phyloP scores from a whole-genome alignment of 2,113 vertebrate genomes.

The Phylloscopus trochilus region DNA sequence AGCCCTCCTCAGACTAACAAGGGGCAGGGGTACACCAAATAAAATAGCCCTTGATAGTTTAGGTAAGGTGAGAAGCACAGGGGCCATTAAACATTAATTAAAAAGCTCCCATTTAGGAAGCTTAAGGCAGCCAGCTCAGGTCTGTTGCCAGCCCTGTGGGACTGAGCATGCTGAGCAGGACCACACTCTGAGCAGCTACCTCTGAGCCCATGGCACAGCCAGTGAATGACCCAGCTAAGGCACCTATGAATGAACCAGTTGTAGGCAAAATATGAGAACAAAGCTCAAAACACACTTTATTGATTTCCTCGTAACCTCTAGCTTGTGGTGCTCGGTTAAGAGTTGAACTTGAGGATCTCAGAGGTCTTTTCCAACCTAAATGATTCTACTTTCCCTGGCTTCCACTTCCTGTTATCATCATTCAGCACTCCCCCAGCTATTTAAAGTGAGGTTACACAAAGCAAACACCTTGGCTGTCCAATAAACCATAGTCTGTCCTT shows the following conservation, averaged over 20 bases:
- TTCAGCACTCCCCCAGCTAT: not conserved
- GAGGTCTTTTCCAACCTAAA: not conserved
- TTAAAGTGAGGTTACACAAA: not conserved
- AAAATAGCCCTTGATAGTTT: not conserved
- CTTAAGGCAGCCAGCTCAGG: not conserved
- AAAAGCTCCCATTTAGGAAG: not conserved
- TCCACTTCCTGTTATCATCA: not conserved
- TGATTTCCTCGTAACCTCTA: not conserved
- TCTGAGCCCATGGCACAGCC: not conserved
- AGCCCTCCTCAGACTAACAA: not conserved
- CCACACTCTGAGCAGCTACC: not conserved
- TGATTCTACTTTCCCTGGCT: not conserved
- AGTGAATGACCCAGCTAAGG: not conserved
- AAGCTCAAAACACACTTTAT: not conserved
- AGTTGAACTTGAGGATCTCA: not conserved
- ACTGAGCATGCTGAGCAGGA: not conserved
- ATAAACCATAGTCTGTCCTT: not conserved
- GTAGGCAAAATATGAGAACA: not conserved
- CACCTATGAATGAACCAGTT: not conserved
- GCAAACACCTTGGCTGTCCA: not conserved
- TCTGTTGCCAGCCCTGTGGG: not conserved
- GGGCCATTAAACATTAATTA: not conserved
- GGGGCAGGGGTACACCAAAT: not conserved
- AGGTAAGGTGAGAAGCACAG: not conserved
- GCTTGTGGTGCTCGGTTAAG: not conserved